phyloP scores from a whole-genome alignment of 2,888 invertebrate genomes.

The Dicycla oo region DNA sequence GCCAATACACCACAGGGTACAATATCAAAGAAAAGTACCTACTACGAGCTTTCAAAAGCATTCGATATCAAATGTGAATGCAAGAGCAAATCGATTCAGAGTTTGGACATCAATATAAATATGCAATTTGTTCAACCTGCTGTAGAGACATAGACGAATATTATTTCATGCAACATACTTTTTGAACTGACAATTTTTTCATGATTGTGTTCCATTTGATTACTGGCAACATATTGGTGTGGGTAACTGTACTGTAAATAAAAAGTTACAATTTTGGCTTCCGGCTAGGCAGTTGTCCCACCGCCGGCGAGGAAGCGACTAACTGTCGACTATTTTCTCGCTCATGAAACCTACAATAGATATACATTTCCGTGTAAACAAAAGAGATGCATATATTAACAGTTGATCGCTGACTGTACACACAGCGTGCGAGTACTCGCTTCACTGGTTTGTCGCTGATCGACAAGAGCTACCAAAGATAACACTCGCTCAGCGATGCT shows the following conservation, averaged over 20 bases:
- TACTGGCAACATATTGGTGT: neutral
- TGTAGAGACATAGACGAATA: conserved; percentile 5
- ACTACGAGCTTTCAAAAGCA: neutral
- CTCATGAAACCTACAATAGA: too few relatives aligned
- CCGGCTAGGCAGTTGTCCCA: too few relatives aligned
- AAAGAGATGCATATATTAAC: too few relatives aligned
- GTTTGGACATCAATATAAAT: conserved; percentile 17
- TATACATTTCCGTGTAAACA: too few relatives aligned
- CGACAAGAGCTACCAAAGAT: too few relatives aligned
- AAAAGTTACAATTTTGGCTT: too few relatives aligned
- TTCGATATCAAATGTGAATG: conserved; percentile 3
- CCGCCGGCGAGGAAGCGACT: too few relatives aligned
- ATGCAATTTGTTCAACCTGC: conserved; percentile 27
- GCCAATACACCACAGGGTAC: neutral
- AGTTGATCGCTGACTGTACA: too few relatives aligned
- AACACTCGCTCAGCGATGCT: too few relatives aligned
- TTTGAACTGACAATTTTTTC: conserved; percentile 2
- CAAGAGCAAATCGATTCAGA: conserved; percentile 6
- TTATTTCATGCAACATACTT: conserved; percentile 14
- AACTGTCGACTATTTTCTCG: too few relatives aligned
- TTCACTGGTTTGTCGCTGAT: too few relatives aligned
- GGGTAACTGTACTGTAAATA: conserved; percentile 7
- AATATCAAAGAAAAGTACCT: conserved; percentile 5
- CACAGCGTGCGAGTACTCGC: too few relatives aligned
- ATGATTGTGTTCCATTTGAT: neutral